A percentile compares a stretch with the other conserved stretches of the same genome.
Evolutionary conservation across 1,140 invertebrate genomes (phyloP).

Genomic region (Theocolax elegans): DNA sequence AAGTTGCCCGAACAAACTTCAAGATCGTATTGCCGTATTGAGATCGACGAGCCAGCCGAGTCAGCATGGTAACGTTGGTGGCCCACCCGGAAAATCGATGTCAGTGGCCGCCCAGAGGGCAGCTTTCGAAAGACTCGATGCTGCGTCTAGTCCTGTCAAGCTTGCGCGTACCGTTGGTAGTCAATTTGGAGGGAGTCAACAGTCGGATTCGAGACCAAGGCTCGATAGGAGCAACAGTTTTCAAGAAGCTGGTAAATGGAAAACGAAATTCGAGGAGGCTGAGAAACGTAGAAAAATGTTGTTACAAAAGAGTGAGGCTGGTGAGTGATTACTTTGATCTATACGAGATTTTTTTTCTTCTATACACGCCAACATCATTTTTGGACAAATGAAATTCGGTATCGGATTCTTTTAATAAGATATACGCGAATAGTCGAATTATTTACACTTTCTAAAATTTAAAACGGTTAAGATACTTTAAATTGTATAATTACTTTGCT

Average conservation of each 20-base stretch:
- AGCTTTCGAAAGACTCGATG: conserved; percentile 60
- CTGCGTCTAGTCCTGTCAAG: conserved; percentile 36
- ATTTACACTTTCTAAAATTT: no score
- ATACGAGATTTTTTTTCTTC: no score
- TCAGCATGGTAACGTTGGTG: neutral
- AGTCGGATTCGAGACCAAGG: neutral
- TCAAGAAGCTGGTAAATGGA: conserved; percentile 68
- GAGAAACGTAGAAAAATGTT: conserved; percentile 74
- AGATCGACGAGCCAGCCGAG: neutral
- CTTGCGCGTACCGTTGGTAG: neutral
- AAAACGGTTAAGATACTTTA: no score
- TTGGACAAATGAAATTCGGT: no score
- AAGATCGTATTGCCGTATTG: conserved; percentile 41
- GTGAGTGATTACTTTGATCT: no score
- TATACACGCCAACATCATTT: no score
- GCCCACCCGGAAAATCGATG: conserved; percentile 41
- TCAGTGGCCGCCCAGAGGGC: conserved; percentile 62
- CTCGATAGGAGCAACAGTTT: conserved; percentile 57
- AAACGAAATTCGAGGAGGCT: conserved; percentile 74
- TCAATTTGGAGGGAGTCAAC: neutral
- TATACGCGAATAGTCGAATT: no score
- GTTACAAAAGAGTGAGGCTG: conserved; percentile 75
- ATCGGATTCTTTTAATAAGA: no score
- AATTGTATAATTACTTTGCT: no score
- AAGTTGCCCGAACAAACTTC: conserved; percentile 48